Base-by-base conservation (phyloP, 2,888 invertebrate genomes). In the Lycocerus yunnanus region DNA sequence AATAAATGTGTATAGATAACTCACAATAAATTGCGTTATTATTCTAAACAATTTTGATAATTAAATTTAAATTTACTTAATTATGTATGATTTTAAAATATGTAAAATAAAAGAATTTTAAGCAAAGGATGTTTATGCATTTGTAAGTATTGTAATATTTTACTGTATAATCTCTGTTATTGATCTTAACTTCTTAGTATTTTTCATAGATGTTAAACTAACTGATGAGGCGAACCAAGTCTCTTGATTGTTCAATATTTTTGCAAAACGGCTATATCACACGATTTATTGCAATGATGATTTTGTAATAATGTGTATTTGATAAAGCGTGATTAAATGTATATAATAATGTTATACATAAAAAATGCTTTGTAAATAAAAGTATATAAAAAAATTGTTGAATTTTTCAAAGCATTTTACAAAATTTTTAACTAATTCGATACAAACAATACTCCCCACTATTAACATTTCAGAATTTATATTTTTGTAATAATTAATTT, bases 81-180 rank as follows among this genome's bases (percentile, higher is more conserved):
- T 43, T 43, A 43, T 43, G 43, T 68, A 27, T 66, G 24, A 68
- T 18, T 68, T 59, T 15, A 59, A 59, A 58, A 71, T 14, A 66
- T 58, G 14, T n/a, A 71, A 68, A 66, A 66, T 16, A 16, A 60
- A 58, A 71, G 68, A 66, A 67, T 27, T 76, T 65, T 71, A 72
- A 68, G 72, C 76, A 78, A 78, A 68, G 72, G 72, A 71, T 80
- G 79, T 79, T 80, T 72, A 73, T 72, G 72, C 77, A 72, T 79
- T 72, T 80, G 79, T 78, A 81, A 77, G 79, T 80, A 80, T 78
- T 83, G 82, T 83, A 83, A 84, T 81, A 82, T 83, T 82, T 83
- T 82, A 81, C 81, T 84, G 84, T 84, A 84, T 81, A 84, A 82
- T 84, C 83, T 43, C 43, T 84, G 84, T 84, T 84, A 81, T 78